phyloP scores from a whole-genome alignment of 2,888 invertebrate species.

The Cryptops parisi region DNA sequence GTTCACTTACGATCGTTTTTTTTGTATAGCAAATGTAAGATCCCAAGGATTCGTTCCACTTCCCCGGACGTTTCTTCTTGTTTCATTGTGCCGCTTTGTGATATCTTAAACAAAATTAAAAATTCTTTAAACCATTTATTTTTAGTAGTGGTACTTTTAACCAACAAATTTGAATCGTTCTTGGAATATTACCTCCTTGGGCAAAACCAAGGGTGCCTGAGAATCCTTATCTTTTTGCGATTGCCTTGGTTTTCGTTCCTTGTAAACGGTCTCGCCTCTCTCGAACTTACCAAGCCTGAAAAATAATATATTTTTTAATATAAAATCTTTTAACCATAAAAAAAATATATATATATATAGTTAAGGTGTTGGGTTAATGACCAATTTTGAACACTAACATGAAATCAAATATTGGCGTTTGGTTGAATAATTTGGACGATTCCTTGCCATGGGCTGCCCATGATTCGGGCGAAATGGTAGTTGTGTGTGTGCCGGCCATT shows the following conservation, averaged over 20 bases:
- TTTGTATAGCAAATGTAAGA: background rate
- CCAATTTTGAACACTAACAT: too few species aligned
- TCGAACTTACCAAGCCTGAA: background rate
- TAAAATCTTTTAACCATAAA: too few species aligned
- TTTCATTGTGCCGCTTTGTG: background rate
- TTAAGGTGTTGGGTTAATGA: too few species aligned
- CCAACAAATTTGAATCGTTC: too few species aligned
- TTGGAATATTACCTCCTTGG: constrained; percentile 3
- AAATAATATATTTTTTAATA: too few species aligned
- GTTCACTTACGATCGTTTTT: background rate
- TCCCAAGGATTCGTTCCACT: constrained; percentile 2
- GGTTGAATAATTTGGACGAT: background rate
- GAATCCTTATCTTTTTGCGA: background rate
- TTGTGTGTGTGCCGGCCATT: too few species aligned
- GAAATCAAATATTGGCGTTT: background rate
- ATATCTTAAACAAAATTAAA: background rate
- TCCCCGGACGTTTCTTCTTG: constrained; percentile 4
- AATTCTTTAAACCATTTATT: background rate
- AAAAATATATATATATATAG: too few species aligned
- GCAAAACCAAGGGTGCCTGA: background rate
- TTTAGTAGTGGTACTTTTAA: background rate
- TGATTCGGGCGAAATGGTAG: background rate
- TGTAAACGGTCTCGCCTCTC: background rate
- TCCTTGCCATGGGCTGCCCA: background rate
- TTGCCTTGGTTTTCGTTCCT: background rate